Percentiles rank a stretch among this genome's conserved stretches.
Conservation (phyloP, 2,113 vertebrate species). For the Lagopus leucura region DNA sequence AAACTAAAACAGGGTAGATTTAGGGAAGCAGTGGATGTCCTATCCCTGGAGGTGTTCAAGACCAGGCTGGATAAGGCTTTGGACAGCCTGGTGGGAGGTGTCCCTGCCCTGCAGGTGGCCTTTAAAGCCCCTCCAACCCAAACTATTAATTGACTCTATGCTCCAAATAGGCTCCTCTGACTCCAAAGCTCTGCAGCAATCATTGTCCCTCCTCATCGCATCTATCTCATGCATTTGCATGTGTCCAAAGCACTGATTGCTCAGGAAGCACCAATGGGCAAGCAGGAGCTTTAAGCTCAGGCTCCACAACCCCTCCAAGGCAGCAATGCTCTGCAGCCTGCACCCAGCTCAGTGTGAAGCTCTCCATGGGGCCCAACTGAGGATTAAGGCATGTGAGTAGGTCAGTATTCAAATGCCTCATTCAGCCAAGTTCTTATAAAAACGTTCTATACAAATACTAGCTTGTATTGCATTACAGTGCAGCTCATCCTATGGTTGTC, state of each 20-base stretch:
- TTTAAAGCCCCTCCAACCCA: background rate
- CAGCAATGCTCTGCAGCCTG: background rate
- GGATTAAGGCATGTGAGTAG: accelerated
- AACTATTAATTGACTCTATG: background rate
- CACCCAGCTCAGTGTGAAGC: background rate
- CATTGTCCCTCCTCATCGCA: accelerated
- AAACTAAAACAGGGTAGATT: background rate
- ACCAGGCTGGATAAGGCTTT: background rate
- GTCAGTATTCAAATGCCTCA: background rate
- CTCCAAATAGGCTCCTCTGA: background rate
- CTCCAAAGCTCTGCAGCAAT: background rate
- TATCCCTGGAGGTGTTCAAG: background rate
- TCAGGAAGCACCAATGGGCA: background rate
- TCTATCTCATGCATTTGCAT: accelerated
- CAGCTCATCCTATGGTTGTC: background rate
- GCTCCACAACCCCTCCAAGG: accelerated
- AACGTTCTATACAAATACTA: background rate
- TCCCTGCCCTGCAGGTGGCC: background rate
- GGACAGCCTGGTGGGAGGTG: background rate
- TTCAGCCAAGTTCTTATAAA: background rate
- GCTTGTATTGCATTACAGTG: accelerated
- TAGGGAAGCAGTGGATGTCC: background rate
- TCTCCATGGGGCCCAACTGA: background rate
- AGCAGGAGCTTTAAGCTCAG: background rate
- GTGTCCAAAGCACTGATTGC: background rate